Percentiles rank a stretch among this genome's conserved stretches.
Evolutionary conservation across 2,797 vertebrate genomes (phyloP).

Genomic region (Anomalospiza imberbis): DNA sequence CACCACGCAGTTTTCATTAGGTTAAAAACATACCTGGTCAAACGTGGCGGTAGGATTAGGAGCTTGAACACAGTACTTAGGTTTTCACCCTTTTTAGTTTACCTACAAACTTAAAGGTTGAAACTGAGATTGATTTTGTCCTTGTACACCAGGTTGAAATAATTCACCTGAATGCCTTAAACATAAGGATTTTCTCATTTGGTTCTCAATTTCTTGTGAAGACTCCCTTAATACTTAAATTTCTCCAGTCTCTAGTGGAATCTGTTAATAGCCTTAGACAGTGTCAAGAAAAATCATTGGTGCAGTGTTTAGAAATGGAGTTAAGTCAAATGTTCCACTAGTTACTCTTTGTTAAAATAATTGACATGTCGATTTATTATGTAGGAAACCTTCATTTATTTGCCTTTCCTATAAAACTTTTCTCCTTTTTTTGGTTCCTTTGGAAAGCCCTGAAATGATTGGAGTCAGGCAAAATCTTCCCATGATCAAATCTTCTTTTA

Average conservation of each 20-base stretch:
- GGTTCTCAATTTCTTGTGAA: slow-evolving; percentile 68
- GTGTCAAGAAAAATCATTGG: slow-evolving; percentile 27
- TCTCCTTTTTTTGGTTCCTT: background rate
- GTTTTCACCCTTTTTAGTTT: slow-evolving; percentile 27
- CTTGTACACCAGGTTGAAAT: slow-evolving; percentile 50
- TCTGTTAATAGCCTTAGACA: slow-evolving; percentile 27
- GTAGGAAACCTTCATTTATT: background rate
- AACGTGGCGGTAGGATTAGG: background rate
- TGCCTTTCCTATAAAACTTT: background rate
- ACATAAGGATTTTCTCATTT: slow-evolving; percentile 61
- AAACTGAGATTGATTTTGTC: slow-evolving; percentile 49
- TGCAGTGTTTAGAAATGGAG: slow-evolving; percentile 29
- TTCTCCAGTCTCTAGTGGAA: slow-evolving; percentile 49
- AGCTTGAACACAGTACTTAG: background rate
- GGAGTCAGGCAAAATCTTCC: background rate
- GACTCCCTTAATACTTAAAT: slow-evolving; percentile 71
- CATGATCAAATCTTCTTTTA: background rate
- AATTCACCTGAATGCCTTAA: slow-evolving; percentile 65
- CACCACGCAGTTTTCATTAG: background rate
- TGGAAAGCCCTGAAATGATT: background rate
- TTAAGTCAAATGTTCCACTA: background rate
- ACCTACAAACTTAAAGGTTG: slow-evolving; percentile 26
- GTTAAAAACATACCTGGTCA: background rate
- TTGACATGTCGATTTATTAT: background rate
- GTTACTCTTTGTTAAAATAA: background rate